Base-by-base conservation (phyloP, 2,797 vertebrate genomes). In the Gymnothorax javanicus region DNA sequence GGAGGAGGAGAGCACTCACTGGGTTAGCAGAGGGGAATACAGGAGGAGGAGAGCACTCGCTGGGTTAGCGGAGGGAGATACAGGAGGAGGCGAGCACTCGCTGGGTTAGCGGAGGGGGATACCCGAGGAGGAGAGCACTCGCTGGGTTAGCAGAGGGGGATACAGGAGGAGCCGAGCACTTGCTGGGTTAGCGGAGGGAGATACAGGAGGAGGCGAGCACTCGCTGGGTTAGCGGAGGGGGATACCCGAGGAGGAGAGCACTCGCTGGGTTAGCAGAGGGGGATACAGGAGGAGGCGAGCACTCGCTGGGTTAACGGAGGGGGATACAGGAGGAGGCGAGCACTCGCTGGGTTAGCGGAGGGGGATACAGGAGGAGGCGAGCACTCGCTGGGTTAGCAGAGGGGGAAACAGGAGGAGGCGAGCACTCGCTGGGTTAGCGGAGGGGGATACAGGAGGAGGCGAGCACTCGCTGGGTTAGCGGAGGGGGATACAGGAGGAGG, bases 401-500 rank as follows among this genome's bases (percentile, higher is more conserved):
- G 89, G 89, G 69, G 69, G 8, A 54, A 6, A 50, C 43, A 79
- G 50, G 75, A 7, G n/a, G 50, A 54, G 75, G 75, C 17, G 6
- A 2, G 1, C 12, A 9, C 2, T 43, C 12, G 27, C 25, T 25
- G 25, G 71, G 71, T 77, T 50, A 17, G 75, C 27, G 43, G 7
- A 17, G 2, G 0, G 67, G 64, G 23, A 43, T 43, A 43, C 33
- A 43, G 33, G 33, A 43, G 33, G 33, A 43, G 33, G 33, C 33
- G 2, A 43, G 33, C 33, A 43, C 33, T 43, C 33, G 33, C 33
- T 43, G 33, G 33, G 33, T 85, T 13, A n/a, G 13, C 8, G 25
- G 27, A 9, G 89, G 89, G 69, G 69, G 20, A 23, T 20, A 50
- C 43, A 79, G 50, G 75, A 7, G n/a, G 50, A 54, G 75, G 50